Evolutionary conservation across 37 sponge, comb jelly and placozoan genomes (phyloP), one percentile per base, ranked within the genome.

Genomic region (Spongilla lacustris): DNA sequence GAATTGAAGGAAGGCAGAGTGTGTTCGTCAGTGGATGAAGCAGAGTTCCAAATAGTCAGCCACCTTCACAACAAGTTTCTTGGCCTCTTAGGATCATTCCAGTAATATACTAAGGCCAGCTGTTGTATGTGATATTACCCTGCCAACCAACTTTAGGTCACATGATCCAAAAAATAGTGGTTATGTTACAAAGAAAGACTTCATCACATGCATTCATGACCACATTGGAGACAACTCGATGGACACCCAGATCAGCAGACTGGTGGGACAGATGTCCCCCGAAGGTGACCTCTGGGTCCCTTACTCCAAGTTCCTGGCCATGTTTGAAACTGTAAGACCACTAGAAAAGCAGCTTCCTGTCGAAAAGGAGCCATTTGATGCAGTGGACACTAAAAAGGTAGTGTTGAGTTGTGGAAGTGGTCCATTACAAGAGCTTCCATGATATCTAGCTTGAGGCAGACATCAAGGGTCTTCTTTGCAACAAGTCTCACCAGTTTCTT

Each of bases 1-100:
- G 58, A 58, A 58, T 58, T 14, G 19, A 58, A 58, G 58, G 58
- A 58, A 17, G 34, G 84, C 17, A 90, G 85, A 33, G 80, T 35
- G 6, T 84, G 90, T 35, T 36, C 85, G 4, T 80, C 90, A 5
- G 81, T 74, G n/a, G 67, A 31, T 32, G 90, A 90, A 34, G 83
- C 84, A 34, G 81, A 90, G 48, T n/a, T 22, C 28, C 67, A 68
- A 29, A 69, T 90, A 25, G 77, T 90, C 0, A 19, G 69, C 67
- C 68, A 85, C 19, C 76, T 90, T 21, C 85, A 90, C 33, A 50
- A 26, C 28, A 80, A 90, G 71, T 90, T 90, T 46, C 90, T 90
- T 25, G 28, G 70, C 17, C 38, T 90, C 29, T 35, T 90, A 26
- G 78, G 68, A 17, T 70, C 75, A 23, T 84, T 90, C 50, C 84